Evolutionary conservation across 2,797 vertebrate species (phyloP).

Genomic region (Carduelis carduelis): DNA sequence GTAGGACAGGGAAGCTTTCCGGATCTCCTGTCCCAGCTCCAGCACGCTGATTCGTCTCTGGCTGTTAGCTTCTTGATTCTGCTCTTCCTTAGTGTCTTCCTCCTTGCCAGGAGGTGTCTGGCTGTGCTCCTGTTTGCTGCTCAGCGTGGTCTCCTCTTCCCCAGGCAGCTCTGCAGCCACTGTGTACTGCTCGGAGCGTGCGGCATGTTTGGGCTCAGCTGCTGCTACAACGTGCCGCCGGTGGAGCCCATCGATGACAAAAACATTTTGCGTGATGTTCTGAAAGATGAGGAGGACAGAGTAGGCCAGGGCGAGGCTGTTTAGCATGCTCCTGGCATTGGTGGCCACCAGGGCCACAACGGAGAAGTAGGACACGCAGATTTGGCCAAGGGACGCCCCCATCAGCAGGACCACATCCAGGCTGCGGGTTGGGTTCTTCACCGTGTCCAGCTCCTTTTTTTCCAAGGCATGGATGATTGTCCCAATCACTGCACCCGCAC

Average conservation of each 20-base stretch:
- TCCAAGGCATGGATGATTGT: conserved; percentile 80
- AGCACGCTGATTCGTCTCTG: conserved; percentile 38
- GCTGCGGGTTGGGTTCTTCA: conserved; percentile 87
- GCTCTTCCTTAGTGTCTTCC: not conserved
- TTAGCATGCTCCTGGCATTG: conserved; percentile 59
- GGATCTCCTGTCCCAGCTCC: conserved; percentile 64
- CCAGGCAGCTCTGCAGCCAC: not conserved
- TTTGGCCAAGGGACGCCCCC: conserved; percentile 82
- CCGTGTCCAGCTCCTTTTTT: conserved; percentile 71
- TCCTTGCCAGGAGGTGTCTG: not conserved
- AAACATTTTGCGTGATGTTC: conserved; percentile 87
- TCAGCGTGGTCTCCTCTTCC: not conserved
- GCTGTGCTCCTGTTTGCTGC: not conserved
- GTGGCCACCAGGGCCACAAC: conserved; percentile 83
- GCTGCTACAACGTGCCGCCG: conserved; percentile 30
- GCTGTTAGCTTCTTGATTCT: not conserved
- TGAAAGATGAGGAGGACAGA: conserved; percentile 85
- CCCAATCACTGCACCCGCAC: conserved; percentile 74
- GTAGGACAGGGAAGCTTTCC: conserved; percentile 63
- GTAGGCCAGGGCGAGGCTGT: conserved; percentile 82
- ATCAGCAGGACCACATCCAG: conserved; percentile 86
- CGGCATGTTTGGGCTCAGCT: not conserved
- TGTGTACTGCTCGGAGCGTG: accelerated
- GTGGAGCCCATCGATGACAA: conserved; percentile 88
- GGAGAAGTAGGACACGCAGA: conserved; percentile 85